These are phyloP conservation scores for Thecocarcelia acutangulata DNA, from an alignment of 2,888 invertebrate species.

Conservation along the genomic window DNA sequence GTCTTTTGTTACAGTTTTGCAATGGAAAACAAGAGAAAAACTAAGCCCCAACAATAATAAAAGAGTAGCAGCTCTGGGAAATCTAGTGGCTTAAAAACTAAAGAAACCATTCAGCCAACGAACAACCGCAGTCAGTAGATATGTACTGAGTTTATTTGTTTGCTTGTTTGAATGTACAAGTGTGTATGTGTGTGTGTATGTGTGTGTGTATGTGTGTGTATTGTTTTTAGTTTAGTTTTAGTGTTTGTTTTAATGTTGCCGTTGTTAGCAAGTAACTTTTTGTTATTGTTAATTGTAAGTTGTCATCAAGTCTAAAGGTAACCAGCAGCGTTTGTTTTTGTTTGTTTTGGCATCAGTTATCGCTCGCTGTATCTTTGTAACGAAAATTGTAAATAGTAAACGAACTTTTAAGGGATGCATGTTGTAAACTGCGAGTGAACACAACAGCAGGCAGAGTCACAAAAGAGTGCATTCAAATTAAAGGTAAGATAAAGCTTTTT, in stretches of 20 bases:
- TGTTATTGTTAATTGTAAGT: slow-evolving; percentile 48
- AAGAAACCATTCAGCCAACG: slow-evolving; percentile 7
- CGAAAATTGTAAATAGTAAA: slow-evolving; percentile 21
- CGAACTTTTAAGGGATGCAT: slow-evolving; percentile 49
- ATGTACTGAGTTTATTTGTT: neutral
- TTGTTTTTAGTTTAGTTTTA: slow-evolving; percentile 39
- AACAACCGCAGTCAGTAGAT: slow-evolving; percentile 34
- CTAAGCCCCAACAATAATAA: slow-evolving; percentile 13
- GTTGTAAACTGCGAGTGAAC: neutral
- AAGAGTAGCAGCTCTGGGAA: slow-evolving; percentile 23
- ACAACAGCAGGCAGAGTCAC: neutral
- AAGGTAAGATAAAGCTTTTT: no score
- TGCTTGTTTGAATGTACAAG: neutral
- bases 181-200: neutral
- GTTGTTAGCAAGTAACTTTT: slow-evolving; percentile 42
- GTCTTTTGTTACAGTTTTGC: slow-evolving; percentile 57
- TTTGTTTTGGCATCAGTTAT: neutral
- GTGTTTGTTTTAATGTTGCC: slow-evolving; percentile 52
- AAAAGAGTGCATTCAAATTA: slow-evolving; percentile 1
- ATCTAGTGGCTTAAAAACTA: slow-evolving; percentile 29
- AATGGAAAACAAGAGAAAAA: slow-evolving; percentile 1
- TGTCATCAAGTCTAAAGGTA: slow-evolving; percentile 58
- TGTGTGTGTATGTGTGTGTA: slow-evolving; percentile 29
- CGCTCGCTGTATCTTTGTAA: slow-evolving; percentile 24
- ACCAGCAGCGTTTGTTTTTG: slow-evolving; percentile 29